Conservation (phyloP, 1,140 invertebrate genomes). For the Heliconius nattereri region DNA sequence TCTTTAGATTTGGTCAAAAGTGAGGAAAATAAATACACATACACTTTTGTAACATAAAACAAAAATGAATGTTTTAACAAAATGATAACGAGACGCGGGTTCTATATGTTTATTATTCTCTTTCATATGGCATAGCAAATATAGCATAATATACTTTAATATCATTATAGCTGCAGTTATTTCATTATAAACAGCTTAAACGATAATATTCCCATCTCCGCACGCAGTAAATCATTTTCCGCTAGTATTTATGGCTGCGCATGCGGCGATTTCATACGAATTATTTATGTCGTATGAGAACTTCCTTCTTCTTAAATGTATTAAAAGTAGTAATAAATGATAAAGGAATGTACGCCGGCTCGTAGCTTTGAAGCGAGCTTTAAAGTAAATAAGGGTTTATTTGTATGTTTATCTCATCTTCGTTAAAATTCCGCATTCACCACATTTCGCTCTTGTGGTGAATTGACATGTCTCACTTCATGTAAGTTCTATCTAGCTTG, state of each 20-base stretch:
- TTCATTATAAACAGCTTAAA: not conserved
- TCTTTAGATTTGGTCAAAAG: no score
- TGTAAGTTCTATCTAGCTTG: no score
- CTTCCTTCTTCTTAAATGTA: not conserved
- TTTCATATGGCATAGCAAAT: no score
- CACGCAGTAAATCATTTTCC: not conserved
- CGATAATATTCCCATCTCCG: not conserved
- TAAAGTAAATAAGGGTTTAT: not conserved
- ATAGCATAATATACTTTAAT: not conserved
- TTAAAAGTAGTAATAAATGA: not conserved
- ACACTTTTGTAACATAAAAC: no score
- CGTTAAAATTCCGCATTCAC: not conserved
- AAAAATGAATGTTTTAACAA: no score
- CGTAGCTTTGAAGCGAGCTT: not conserved
- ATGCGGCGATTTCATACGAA: not conserved
- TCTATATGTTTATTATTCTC: no score
- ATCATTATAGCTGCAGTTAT: not conserved
- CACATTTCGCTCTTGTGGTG: not conserved
- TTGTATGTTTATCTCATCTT: not conserved
- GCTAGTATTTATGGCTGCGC: slow-evolving; percentile 1
- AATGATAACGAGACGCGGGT: no score
- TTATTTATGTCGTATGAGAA: slow-evolving; percentile 4
- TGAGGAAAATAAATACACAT: no score
- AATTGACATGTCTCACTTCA: no score
- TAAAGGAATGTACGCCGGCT: slow-evolving; percentile 7